Evolutionary conservation across 2,888 invertebrate species (phyloP), one percentile per base, ranked within the genome.

Genomic region (Synergus gifuensis): DNA sequence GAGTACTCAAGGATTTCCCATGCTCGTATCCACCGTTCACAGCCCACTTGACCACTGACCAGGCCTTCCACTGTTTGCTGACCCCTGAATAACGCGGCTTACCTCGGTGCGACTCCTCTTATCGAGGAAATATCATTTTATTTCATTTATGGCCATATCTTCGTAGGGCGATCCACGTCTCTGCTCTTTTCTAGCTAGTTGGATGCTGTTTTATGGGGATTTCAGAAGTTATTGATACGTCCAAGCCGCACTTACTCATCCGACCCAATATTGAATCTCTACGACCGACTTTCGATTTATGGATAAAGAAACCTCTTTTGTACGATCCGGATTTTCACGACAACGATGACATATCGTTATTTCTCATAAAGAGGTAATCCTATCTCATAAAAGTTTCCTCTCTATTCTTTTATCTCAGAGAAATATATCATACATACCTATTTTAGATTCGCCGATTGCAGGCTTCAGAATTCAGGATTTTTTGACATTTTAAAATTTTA

Each of bases 101-200:
- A 89, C 86, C 87, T 84, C 86, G 78, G 81, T 83, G 82, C 81
- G 82, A 81, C 82, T 79, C 81, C 78, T 79, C 85, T 84, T 87
- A 86, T 86, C 85, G 82, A 62, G 76, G 83, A 89, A 91, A 91
- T 92, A 91, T 92, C 91, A 92, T 92, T 92, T 91, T 91, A 91
- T 92, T 91, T 92, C 92, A 91, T 92, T 92, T 92, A 92, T 91
- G 87, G 87, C 88, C 88, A 89, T 89, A 90, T 89, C 89, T 86
- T 83, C 63, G 77, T 79, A 80, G 83, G 81, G 81, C 81, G 80
- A 73, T 44, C 44, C 54, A 16, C 28, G 62, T 78, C 77, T 76
- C 36, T 18, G 67, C 46, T 69, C 28, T 42, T n/a, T 58, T 76
- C 54, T 49, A 36, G 54, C 54, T 54, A 62, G 62, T 66, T 67